Base-by-base conservation (phyloP, 2,797 vertebrate species). In the Brachyalestes nurse region DNA sequence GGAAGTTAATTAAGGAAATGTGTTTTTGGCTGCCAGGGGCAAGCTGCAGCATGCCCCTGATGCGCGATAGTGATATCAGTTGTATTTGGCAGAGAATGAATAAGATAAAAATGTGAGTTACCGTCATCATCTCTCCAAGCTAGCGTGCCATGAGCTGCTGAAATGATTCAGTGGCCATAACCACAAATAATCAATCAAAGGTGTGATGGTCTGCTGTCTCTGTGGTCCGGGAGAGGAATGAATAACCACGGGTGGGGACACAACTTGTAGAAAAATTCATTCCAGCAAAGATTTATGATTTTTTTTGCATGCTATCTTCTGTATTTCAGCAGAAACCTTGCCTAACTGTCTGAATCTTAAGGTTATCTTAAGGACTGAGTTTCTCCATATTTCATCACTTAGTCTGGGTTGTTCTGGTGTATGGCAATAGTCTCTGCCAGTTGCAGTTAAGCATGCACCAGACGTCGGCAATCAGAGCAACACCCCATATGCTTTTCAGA, bases 1-100 rank as follows among this genome's bases (percentile, higher is more conserved):
- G 83, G 77, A 86, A 86, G 84, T 86, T 90, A 88, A 89, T 89
- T 88, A 84, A 72, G 75, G 70, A 80, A 69, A 70, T 84, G 53
- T 87, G 80, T 78, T 80, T 87, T 83, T 85, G 86, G 77, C 84
- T 78, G 78, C 23, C 49, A 64, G 55, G 53, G 86, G 85, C 87
- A 84, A 74, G 87, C 71, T 57, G 19, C 14, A 69, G 83, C 87
- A 86, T 42, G 83, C 58, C 82, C 53, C 60, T 13, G 49, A 75
- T 45, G 67, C 73, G 51, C 16, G 57, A 81, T 60, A 64, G 77
- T 40, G 75, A 79, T 77, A 80, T 82, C 83, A 69, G 73, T 73
- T 73, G 71, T 70, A 65, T 85, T 82, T 85, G 79, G 79, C 80
- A 81, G 38, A 10, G 72, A 82, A 78, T 62, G 21, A 80, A 79